Percentiles rank a stretch among this genome's conserved stretches.
These are phyloP conservation scores for Cephalotes varians DNA, from an alignment of 2,888 invertebrate genomes.

Conservation along the genomic window DNA sequence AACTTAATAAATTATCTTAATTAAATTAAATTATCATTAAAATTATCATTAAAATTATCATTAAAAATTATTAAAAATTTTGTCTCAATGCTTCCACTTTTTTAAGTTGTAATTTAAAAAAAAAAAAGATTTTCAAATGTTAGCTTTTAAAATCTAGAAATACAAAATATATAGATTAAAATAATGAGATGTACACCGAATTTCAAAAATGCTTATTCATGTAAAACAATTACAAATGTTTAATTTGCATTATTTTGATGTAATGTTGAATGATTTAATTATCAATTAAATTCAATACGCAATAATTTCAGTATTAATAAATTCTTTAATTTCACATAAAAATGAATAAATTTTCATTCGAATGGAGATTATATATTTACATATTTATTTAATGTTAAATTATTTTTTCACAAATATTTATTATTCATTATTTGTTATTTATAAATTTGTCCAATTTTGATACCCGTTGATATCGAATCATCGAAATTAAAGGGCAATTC, in stretches of 20 bases:
- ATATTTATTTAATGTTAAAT: neutral
- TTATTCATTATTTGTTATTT: neutral
- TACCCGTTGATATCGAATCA: neutral
- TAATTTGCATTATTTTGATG: neutral
- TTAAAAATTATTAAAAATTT: neutral
- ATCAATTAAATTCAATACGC: neutral
- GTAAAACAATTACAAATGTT: neutral
- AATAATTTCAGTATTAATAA: neutral
- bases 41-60: neutral
- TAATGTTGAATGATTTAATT: neutral
- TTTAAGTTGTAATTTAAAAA: no score
- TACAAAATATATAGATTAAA: neutral
- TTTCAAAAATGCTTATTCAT: neutral
- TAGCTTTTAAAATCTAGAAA: neutral
- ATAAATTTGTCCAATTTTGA: neutral
- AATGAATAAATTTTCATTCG: neutral
- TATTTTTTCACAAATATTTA: constrained; percentile 7
- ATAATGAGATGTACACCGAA: neutral
- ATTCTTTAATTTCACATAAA: neutral
- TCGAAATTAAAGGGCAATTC: constrained; percentile 2
- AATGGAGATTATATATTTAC: neutral
- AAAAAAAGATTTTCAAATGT: neutral
- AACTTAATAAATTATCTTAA: neutral
- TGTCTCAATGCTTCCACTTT: no score
- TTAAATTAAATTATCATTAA: no score